A percentile compares a stretch with the other conserved stretches of the same genome.
Conservation (phyloP, 2,797 vertebrate genomes). For the Cygnus olor region DNA sequence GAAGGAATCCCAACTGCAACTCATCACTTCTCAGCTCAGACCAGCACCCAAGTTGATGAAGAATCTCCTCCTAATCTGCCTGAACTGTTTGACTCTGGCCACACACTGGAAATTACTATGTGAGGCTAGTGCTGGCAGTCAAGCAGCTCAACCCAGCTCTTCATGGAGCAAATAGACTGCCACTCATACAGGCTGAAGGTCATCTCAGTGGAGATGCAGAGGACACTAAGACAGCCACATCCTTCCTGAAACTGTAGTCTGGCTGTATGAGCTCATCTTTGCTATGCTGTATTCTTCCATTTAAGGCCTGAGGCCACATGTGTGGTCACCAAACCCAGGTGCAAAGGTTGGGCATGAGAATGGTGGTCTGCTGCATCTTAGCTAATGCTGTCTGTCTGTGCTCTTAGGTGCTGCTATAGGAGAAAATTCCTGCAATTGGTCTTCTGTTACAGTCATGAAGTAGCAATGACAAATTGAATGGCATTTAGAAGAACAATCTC, state of each 20-base stretch:
- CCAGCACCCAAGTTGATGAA: background rate
- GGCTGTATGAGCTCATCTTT: background rate
- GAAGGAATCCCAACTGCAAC: background rate
- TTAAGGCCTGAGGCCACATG: background rate
- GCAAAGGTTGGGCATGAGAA: background rate
- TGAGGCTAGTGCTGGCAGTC: background rate
- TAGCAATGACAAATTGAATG: background rate
- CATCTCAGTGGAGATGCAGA: background rate
- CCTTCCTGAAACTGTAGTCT: background rate
- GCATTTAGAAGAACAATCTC: background rate
- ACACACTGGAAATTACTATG: rapidly evolving
- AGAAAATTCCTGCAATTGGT: background rate
- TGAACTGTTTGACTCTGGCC: background rate
- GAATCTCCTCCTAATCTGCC: background rate
- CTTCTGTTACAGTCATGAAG: background rate
- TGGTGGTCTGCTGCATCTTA: background rate
- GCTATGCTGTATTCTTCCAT: background rate
- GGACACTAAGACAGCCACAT: background rate
- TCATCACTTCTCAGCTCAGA: background rate
- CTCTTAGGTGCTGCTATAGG: background rate
- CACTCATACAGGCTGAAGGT: background rate
- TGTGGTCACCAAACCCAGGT: background rate
- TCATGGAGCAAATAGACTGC: background rate
- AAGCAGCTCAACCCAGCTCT: background rate
- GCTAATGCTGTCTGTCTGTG: background rate